These are phyloP conservation scores for Noturus placidus DNA, from an alignment of 2,113 vertebrate species.

Conservation along the genomic window DNA sequence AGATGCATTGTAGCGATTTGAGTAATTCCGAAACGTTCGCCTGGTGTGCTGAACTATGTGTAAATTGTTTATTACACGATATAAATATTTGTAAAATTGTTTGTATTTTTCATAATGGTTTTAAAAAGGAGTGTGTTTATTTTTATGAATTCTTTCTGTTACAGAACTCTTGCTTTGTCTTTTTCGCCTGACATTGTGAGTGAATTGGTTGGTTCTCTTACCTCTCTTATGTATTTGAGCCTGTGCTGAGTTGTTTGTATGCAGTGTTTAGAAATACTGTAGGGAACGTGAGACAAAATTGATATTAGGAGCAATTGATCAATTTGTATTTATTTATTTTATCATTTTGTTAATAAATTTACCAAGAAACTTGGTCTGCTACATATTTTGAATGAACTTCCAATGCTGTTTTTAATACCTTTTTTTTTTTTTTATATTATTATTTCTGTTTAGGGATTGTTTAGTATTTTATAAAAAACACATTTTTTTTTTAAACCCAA, in stretches of 20 bases:
- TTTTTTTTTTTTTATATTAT: not conserved
- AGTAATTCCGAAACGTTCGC: conserved; percentile 68
- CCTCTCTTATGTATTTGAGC: conserved; percentile 82
- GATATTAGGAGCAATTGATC: conserved; percentile 95
- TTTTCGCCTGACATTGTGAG: conserved; percentile 81
- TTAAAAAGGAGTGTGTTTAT: conserved; percentile 79
- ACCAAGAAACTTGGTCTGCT: conserved; percentile 69
- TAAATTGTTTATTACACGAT: conserved; percentile 80
- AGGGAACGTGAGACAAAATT: conserved; percentile 75
- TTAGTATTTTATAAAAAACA: not conserved
- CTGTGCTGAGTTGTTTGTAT: conserved; percentile 94
- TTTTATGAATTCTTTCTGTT: conserved; percentile 78
- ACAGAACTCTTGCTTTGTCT: conserved; percentile 72
- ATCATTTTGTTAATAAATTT: conserved; percentile 99
- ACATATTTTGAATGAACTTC: conserved; percentile 17
- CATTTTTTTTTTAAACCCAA: too few relatives aligned
- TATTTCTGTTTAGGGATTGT: not conserved
- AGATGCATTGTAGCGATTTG: conserved; percentile 78
- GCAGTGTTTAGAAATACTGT: conserved; percentile 95
- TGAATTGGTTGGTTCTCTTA: conserved; percentile 86
- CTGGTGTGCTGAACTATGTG: conserved; percentile 78
- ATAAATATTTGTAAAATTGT: conserved; percentile 82
- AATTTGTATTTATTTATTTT: conserved; percentile 99
- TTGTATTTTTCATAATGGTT: conserved; percentile 83
- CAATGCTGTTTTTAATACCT: not conserved